Percentiles rank a stretch among this genome's conserved stretches.
phyloP scores from a whole-genome alignment of 2,888 invertebrate species.

The Yponomeuta evonymella region DNA sequence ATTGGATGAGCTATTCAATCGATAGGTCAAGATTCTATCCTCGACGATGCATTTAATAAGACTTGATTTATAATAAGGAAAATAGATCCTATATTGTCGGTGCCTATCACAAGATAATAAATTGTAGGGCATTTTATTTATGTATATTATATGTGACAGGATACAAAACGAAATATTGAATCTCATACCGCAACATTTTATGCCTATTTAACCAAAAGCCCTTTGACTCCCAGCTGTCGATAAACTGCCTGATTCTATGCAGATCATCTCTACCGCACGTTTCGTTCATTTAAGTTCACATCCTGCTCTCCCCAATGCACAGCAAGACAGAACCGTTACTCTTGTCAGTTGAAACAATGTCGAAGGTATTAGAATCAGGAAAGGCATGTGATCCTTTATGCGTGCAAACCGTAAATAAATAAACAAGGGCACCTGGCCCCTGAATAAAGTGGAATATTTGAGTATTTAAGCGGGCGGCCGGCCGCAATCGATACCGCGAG shows the following conservation, averaged over 20 bases:
- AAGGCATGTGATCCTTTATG: background rate
- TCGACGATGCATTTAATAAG: no score
- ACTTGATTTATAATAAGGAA: no score
- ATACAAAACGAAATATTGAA: background rate
- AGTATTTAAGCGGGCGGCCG: conserved; percentile 25
- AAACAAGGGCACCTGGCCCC: conserved; percentile 12
- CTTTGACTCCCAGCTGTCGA: background rate
- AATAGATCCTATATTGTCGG: no score
- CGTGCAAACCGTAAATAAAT: conserved; percentile 1
- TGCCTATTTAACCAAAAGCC: background rate
- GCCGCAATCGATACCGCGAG: conserved; percentile 38
- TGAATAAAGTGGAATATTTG: conserved; percentile 32
- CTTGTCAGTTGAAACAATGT: background rate
- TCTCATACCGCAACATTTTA: background rate
- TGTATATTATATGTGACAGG: no score
- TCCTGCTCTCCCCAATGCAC: background rate
- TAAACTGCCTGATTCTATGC: background rate
- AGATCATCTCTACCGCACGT: background rate
- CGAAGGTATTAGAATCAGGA: background rate
- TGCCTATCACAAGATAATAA: no score
- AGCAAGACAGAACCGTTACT: background rate
- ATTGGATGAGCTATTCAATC: no score
- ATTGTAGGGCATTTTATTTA: no score
- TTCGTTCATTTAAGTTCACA: background rate
- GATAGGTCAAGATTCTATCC: no score